Evolutionary conservation across 2,113 vertebrate species (phyloP).

Genomic region (Madoqua kirkii): DNA sequence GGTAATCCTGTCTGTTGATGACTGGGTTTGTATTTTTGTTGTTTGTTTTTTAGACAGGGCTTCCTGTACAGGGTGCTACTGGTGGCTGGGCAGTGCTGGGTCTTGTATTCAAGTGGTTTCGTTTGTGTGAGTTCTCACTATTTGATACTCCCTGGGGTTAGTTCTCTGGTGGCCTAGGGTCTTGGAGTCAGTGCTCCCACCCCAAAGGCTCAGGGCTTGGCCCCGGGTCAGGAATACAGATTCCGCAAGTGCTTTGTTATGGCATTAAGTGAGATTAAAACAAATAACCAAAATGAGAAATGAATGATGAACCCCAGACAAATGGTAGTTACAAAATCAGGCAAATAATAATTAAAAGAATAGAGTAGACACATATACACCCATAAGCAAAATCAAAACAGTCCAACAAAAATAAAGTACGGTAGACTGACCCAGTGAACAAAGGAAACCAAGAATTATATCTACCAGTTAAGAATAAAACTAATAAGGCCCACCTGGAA

Average conservation of each 20-base stretch:
- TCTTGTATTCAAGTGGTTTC: background rate
- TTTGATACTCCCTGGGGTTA: background rate
- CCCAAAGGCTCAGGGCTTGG: background rate
- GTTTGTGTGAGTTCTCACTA: background rate
- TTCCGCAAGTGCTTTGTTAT: background rate
- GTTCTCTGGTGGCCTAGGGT: background rate
- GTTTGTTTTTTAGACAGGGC: background rate
- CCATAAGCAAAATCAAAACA: background rate
- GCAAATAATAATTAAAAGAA: background rate
- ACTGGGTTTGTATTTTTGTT: background rate
- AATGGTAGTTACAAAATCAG: background rate
- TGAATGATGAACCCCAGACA: background rate
- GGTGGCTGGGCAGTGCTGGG: background rate
- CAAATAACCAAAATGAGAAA: background rate
- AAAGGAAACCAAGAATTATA: background rate
- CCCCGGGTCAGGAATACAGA: background rate
- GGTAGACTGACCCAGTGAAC: background rate
- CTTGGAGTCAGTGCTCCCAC: background rate
- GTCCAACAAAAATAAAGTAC: background rate
- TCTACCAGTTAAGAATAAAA: background rate
- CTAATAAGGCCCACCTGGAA: background rate
- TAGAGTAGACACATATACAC: background rate
- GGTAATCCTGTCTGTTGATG: background rate
- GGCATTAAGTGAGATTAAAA: background rate
- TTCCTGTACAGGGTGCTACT: background rate